Evolutionary conservation across 2,113 vertebrate genomes (phyloP), one percentile per base, ranked within the genome.

Genomic region (Calyptomena viridis): DNA sequence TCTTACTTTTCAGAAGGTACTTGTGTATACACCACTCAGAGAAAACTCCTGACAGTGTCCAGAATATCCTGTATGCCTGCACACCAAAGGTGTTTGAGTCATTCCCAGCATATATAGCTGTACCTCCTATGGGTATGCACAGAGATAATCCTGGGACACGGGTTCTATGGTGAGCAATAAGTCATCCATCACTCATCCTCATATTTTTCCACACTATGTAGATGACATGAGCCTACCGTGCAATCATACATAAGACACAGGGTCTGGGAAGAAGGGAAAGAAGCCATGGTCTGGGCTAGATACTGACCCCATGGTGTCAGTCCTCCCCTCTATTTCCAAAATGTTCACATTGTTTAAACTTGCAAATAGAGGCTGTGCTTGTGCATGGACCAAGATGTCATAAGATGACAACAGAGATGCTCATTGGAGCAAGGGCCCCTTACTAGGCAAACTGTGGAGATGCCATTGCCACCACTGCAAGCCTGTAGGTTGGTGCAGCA

Each of bases 301-400:
- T 28, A 20, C 33, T 72, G 56, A 3, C 4, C 19, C 8, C 25
- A 17, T 0, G 0, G 22, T 8, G 14, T 67, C 62, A 63, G 47
- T 8, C 42, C n/a, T 87, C n/a, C 33, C 9, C 35, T 22, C 13
- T 8, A 9, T 12, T 67, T 74, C 13, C 46, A 15, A 42, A 50
- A n/a, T 4, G 8, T 9, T 31, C 17, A 24, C 25, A 8, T 31
- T 31, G 7, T 25, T 50, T 78, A 64, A 55, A 40, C 15, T 46
- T 58, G 42, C 23, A 55, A 77, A 80, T 1, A 62, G 24, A 72
- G 22, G 17, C 19, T 55, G 39, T 3, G 8, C 25, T 39, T 87
- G 62, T 20, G 2, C 55, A 14, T 55, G 27, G 15, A 63, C 33
- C 28, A 68, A 42, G 56, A 58, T n/a, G n/a, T n/a, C n/a, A 8